These are phyloP conservation scores for Takifugu flavidus DNA, from an alignment of 2,113 vertebrate species.

Conservation along the genomic window DNA sequence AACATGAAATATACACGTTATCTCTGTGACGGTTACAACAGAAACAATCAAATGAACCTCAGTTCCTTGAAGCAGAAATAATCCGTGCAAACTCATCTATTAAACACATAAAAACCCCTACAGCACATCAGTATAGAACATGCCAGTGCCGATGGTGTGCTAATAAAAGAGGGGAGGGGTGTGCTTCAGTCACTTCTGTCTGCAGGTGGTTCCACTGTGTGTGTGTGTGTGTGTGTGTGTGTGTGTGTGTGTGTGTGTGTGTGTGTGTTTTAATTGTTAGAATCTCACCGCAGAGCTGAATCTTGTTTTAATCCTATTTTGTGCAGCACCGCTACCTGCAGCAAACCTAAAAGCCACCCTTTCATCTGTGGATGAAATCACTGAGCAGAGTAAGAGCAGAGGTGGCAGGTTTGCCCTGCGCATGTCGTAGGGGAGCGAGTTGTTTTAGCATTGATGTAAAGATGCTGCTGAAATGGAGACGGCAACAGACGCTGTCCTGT, in stretches of 20 bases:
- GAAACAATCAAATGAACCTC: constrained; percentile 28
- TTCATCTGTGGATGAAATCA: constrained; percentile 28
- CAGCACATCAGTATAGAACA: constrained; percentile 24
- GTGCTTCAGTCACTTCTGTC: constrained; percentile 25
- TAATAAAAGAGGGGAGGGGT: constrained; percentile 27
- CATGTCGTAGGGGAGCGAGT: constrained; percentile 29
- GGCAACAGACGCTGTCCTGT: constrained; percentile 15
- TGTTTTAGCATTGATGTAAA: constrained; percentile 33
- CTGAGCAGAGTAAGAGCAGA: constrained; percentile 22
- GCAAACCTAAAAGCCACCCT: constrained; percentile 36
- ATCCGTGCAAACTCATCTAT: constrained; percentile 1
- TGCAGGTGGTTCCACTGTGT: constrained; percentile 20
- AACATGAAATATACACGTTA: constrained; percentile 29
- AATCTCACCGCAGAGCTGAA: constrained; percentile 36
- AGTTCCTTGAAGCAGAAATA: constrained; percentile 42
- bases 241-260: constrained; percentile 12
- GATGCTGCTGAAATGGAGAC: constrained; percentile 26
- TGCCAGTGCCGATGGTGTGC: constrained; percentile 30
- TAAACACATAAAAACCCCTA: constrained; percentile 43
- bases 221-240: constrained; percentile 1
- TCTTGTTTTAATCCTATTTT: constrained; percentile 35
- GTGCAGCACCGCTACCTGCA: constrained; percentile 35
- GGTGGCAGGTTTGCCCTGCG: constrained; percentile 36
- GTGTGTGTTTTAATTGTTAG: constrained; percentile 3
- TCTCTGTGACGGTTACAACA: constrained; percentile 22